Evolutionary conservation across 1,140 invertebrate genomes (phyloP).

Genomic region (Kradibia gibbosae): DNA sequence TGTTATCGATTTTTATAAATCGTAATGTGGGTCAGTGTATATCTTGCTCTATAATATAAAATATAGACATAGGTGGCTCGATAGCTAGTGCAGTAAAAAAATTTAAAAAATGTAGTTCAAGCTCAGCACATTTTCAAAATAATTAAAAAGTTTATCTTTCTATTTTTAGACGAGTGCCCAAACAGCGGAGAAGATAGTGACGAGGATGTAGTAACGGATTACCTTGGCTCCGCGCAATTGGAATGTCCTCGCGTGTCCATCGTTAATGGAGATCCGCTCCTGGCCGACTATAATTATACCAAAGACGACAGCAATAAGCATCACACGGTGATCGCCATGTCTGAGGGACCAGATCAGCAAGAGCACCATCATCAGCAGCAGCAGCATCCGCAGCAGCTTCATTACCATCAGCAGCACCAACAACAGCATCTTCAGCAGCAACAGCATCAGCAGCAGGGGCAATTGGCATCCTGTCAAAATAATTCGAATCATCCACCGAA

Average conservation of each 20-base stretch:
- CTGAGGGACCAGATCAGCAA: constrained; percentile 60
- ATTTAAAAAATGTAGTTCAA: too few species aligned
- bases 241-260: constrained; percentile 33
- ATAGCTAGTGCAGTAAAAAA: too few species aligned
- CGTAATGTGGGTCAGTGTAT: too few species aligned
- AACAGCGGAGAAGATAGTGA: constrained; percentile 79
- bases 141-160: too few species aligned
- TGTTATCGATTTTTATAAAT: not conserved
- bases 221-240: constrained; percentile 61
- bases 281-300: constrained; percentile 63
- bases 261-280: constrained; percentile 34
- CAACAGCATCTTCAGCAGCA: constrained; percentile 5
- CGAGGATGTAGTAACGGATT: constrained; percentile 80
- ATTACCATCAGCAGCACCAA: constrained; percentile 58
- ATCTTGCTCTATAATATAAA: too few species aligned
- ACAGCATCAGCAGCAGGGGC: constrained; percentile 21
- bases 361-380: constrained; percentile 54
- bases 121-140: too few species aligned
- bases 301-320: constrained; percentile 63
- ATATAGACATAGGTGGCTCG: too few species aligned
- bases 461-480: not conserved
- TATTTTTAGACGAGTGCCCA: constrained; percentile 73
- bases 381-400: constrained; percentile 55
- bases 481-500: constrained; percentile 58
- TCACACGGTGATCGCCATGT: constrained; percentile 58